Conservation (phyloP, 2,888 invertebrate genomes). For the Lasiommata megera region DNA sequence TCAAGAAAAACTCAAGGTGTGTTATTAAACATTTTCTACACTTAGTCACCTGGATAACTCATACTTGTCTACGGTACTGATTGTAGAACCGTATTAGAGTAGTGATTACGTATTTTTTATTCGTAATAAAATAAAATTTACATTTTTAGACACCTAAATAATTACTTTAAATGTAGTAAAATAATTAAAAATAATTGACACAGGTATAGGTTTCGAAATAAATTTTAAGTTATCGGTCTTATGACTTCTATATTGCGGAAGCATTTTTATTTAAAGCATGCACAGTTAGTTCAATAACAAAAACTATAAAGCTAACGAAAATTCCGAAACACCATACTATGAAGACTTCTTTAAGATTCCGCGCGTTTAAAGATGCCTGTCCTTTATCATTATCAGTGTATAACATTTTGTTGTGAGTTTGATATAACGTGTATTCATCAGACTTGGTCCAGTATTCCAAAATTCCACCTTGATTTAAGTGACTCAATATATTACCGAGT, state of each 20-base stretch:
- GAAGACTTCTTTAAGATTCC: constrained; percentile 72
- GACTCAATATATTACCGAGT: constrained; percentile 66
- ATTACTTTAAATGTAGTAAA: too few relatives aligned
- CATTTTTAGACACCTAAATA: too few relatives aligned
- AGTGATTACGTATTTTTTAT: too few relatives aligned
- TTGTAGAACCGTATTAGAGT: too few relatives aligned
- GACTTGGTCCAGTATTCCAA: constrained; percentile 60
- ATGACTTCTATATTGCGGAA: background rate
- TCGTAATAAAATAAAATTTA: too few relatives aligned
- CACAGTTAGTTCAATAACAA: constrained; percentile 47
- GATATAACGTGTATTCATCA: constrained; percentile 49
- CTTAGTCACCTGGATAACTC: too few relatives aligned
- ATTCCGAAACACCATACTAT: constrained; percentile 54
- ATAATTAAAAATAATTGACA: too few relatives aligned
- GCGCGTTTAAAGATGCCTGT: constrained; percentile 57
- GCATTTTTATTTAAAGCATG: constrained; percentile 1
- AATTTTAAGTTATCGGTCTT: background rate
- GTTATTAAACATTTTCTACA: background rate
- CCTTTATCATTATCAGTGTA: constrained; percentile 45
- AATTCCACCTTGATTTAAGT: constrained; percentile 76
- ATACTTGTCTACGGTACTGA: too few relatives aligned
- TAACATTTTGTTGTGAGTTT: constrained; percentile 37
- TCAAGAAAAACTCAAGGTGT: constrained; percentile 85
- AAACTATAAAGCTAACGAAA: constrained; percentile 46
- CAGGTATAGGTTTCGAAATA: background rate